Evolutionary conservation across 2,113 vertebrate genomes (phyloP), one percentile per base, ranked within the genome.

Genomic region (Cryptotis parvus): DNA sequence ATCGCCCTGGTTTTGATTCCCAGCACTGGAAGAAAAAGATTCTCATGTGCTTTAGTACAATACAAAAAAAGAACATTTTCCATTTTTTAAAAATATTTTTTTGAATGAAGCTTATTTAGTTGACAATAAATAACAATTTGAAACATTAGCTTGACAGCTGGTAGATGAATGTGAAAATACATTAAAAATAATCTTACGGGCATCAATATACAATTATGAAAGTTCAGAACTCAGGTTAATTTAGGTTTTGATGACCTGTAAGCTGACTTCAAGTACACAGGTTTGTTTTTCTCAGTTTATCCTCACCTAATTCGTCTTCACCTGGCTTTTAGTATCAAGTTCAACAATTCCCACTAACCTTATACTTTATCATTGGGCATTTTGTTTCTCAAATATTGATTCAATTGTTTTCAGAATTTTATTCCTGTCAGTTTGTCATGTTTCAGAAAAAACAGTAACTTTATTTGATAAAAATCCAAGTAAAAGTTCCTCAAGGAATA

Each of bases 291-390:
- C 31, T 74, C n/a, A 80, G 83, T 83, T 84, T 66, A 73, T 35
- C 49, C 45, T 91, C 20, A 52, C 9, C 52, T 70, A 80, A 85
- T 41, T 22, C 24, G 45, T 74, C 72, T 79, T 26, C 24, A 82
- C 27, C 72, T 22, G n/a, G 8, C 41, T 70, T 74, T 7, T 33
- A 77, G 18, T 63, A 18, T 66, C 70, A 94, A 91, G 26, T 74
- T 89, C 4, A 91, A 83, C 20, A 92, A 82, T 70, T 92, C 16
- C 58, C 43, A 76, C 26, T 88, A 79, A 91, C 5, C 27, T 91
- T 83, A 69, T 11, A 77, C 43, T 82, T 76, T 45, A 74, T 81
- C 16, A 52, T 12, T 68, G 22, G 37, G 26, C 24, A 80, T 74
- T 87, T 72, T 35, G 75, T 39, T 87, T 68, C 33, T 90, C 20